These are phyloP conservation scores for Drosophila cardini DNA, from an alignment of 1,140 invertebrate species.

Conservation along the genomic window DNA sequence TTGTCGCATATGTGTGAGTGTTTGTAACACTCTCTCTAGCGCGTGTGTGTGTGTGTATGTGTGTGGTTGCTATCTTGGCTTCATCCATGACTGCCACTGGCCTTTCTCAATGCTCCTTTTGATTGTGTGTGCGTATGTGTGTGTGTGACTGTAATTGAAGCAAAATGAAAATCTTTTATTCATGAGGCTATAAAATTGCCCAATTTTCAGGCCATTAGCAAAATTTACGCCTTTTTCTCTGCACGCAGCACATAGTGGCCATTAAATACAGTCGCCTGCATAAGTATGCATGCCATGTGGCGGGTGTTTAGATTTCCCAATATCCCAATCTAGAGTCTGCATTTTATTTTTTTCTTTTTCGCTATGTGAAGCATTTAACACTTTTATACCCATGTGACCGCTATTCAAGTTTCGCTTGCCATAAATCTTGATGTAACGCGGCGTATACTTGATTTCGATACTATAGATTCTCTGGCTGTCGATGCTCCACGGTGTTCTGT, in stretches of 20 bases:
- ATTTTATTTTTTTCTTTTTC: slow-evolving; percentile 61
- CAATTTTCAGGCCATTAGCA: slow-evolving; percentile 85
- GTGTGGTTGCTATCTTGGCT: slow-evolving; percentile 72
- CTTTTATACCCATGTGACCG: slow-evolving; percentile 25
- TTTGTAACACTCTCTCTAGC: too few species aligned
- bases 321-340: slow-evolving; percentile 34
- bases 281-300: slow-evolving; percentile 73
- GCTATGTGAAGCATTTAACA: slow-evolving; percentile 34
- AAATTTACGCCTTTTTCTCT: slow-evolving; percentile 84
- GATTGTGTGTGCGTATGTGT: slow-evolving; percentile 39
- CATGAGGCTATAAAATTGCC: slow-evolving; percentile 85
- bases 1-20: slow-evolving; percentile 71
- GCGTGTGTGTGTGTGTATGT: slow-evolving; percentile 16
- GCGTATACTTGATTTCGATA: slow-evolving; percentile 66
- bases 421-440: slow-evolving; percentile 46
- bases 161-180: slow-evolving; percentile 85
- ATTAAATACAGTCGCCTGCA: slow-evolving; percentile 82
- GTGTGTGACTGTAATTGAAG: slow-evolving; percentile 84
- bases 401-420: slow-evolving; percentile 9
- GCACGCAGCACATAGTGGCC: slow-evolving; percentile 80
- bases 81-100: slow-evolving; percentile 69
- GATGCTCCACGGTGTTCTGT: neutral
- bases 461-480: neutral
- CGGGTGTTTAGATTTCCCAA: slow-evolving; percentile 70
- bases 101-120: slow-evolving; percentile 28